These are phyloP conservation scores for Fragum sueziense DNA, from an alignment of 2,888 invertebrate genomes.

Conservation along the genomic window DNA sequence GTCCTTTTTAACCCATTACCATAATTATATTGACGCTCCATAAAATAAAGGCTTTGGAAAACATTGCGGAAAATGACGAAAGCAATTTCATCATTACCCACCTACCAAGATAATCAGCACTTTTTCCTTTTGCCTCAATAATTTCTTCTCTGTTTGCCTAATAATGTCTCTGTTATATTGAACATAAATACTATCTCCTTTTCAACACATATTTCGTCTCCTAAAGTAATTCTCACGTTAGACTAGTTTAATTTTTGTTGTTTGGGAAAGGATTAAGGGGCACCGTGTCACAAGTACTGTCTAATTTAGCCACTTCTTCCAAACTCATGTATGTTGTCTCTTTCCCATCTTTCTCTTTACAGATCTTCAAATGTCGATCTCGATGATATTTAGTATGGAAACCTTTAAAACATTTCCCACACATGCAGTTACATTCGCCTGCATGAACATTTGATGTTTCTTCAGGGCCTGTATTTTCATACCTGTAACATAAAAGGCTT, in stretches of 20 bases:
- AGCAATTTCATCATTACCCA: no score
- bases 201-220: no score
- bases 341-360: conserved; percentile 64
- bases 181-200: no score
- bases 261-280: conserved; percentile 38
- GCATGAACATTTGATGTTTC: conserved; percentile 74
- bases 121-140: neutral
- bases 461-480: conserved; percentile 74
- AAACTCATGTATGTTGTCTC: conserved; percentile 56
- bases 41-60: neutral
- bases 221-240: no score
- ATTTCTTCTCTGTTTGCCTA: no score
- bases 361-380: conserved; percentile 71
- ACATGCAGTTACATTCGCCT: conserved; percentile 71
- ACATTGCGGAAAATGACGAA: neutral
- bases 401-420: conserved; percentile 69
- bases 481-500: no score
- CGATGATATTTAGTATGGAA: conserved; percentile 76
- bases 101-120: neutral
- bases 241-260: conserved; percentile 47
- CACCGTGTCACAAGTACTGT: conserved; percentile 53
- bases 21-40: neutral
- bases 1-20: neutral
- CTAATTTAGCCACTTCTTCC: conserved; percentile 55
- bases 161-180: no score